Base-by-base conservation (phyloP, 2,888 invertebrate species). In the Protula sp. region DNA sequence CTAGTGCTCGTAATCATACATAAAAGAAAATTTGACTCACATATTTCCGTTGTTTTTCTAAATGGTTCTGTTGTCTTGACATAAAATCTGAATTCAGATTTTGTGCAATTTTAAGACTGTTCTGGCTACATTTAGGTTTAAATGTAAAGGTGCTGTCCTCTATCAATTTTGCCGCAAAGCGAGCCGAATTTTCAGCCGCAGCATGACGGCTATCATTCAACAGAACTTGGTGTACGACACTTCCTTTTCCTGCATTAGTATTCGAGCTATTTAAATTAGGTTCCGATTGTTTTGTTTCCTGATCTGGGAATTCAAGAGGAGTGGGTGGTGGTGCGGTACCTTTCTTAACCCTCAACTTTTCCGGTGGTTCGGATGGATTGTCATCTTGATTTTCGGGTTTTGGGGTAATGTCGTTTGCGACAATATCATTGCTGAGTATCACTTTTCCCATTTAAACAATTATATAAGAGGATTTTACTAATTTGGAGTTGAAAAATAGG, bases 61-160 rank as follows among this genome's bases (percentile, higher is more conserved):
- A 31, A 31, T 57, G 57, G 5, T 50, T 30, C 22, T 57, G 24
- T 22, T 75, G 75, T 57, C 74, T 66, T 31, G 71, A 61, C 74
- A 74, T 74, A 60, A 76, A 75, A 62, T 75, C 74, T 47, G 73
- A 72, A 3, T 72, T 72, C 50, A 74, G 61, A 63, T 62, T 70
- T 62, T 75, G 74, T 29, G 69, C 74, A 59, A 73, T 73, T 63
- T 69, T 72, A 9, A 68, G 65, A 65, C 76, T 76, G 4, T 70
- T 64, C 29, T 65, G 61, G 57, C 73, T 74, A 51, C 75, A 68
- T 70, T 72, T 73, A 29, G 74, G 73, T 53, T 66, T 68, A 61
- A 75, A 75, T 29, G 74, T 74, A 59, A 76, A 74, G 29, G 72
- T 38, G 28, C 54, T 50, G 27, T 47, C 27, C 14, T 56, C 28